A percentile compares a stretch with the other conserved stretches of the same genome.
These are phyloP conservation scores for Allygus modestus DNA, from an alignment of 2,888 invertebrate species.

Conservation along the genomic window DNA sequence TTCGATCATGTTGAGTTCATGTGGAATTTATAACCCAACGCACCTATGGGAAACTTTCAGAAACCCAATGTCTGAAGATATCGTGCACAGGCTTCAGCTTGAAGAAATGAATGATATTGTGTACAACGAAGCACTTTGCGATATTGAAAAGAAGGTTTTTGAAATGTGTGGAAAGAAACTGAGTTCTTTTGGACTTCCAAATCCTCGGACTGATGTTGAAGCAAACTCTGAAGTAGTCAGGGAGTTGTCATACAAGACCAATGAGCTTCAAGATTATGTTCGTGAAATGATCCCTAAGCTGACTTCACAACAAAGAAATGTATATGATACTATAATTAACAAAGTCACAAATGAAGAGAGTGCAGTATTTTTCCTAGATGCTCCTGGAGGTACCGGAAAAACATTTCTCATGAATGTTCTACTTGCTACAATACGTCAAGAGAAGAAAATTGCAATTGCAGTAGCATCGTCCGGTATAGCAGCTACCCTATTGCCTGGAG, in stretches of 20 bases:
- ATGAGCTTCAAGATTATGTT: slow-evolving; percentile 11
- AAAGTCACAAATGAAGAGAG: not conserved
- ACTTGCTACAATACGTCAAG: not conserved
- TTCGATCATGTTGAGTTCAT: too few species aligned
- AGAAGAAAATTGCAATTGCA: slow-evolving; percentile 26
- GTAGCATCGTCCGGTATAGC: slow-evolving; percentile 19
- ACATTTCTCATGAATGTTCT: slow-evolving; percentile 11
- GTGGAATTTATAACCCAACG: slow-evolving; percentile 67
- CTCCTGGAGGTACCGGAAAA: slow-evolving; percentile 64
- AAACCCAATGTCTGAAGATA: slow-evolving; percentile 12
- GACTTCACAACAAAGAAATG: too few species aligned
- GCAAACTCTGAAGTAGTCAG: not conserved
- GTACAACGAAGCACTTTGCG: slow-evolving; percentile 28
- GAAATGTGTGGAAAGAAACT: slow-evolving; percentile 11
- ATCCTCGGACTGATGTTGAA: not conserved
- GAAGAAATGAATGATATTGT: slow-evolving; percentile 45
- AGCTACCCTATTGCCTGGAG: not conserved
- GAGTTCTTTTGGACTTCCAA: not conserved
- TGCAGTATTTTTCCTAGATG: slow-evolving; percentile 67
- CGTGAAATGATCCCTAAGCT: not conserved
- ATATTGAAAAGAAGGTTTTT: not conserved
- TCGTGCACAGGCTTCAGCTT: not conserved
- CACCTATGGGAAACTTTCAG: slow-evolving; percentile 47
- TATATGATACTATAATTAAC: not conserved
- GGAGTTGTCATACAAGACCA: slow-evolving; percentile 16